phyloP scores from a whole-genome alignment of 1,140 invertebrate genomes.

The Tribolium madens region DNA sequence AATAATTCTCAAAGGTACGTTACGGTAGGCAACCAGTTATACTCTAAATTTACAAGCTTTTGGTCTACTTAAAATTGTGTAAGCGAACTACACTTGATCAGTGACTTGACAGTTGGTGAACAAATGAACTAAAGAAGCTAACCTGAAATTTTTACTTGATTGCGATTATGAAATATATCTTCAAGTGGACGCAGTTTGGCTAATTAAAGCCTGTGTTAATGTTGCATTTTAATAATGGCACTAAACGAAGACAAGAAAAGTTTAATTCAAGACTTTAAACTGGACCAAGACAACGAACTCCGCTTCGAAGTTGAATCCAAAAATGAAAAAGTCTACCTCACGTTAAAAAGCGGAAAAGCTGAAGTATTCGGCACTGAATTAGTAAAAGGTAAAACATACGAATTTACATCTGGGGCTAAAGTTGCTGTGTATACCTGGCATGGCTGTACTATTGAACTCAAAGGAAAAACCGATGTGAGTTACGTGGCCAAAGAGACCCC shows the following conservation, averaged over 20 bases:
- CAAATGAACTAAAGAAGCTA: no score
- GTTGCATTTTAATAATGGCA: background rate
- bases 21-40: no score
- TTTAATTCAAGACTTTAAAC: conserved; percentile 79
- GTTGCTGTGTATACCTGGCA: conserved; percentile 97
- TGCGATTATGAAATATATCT: background rate
- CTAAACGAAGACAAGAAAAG: conserved; percentile 58
- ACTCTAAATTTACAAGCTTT: no score
- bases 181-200: background rate
- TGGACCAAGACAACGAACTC: conserved; percentile 90
- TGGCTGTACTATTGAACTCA: conserved; percentile 87
- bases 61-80: no score
- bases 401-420: conserved; percentile 91
- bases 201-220: background rate
- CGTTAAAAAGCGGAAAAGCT: conserved; percentile 89
- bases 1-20: no score
- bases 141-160: no score
- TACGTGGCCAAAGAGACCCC: conserved; percentile 97
- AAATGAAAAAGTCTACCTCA: conserved; percentile 85
- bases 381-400: conserved; percentile 93
- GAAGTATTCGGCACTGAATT: conserved; percentile 98
- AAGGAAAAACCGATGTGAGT: conserved; percentile 90
- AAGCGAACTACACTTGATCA: no score
- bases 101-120: no score
- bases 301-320: conserved; percentile 94